Evolutionary conservation across 1,140 invertebrate species (phyloP), one percentile per base, ranked within the genome.

Genomic region (Aphis craccivora): DNA sequence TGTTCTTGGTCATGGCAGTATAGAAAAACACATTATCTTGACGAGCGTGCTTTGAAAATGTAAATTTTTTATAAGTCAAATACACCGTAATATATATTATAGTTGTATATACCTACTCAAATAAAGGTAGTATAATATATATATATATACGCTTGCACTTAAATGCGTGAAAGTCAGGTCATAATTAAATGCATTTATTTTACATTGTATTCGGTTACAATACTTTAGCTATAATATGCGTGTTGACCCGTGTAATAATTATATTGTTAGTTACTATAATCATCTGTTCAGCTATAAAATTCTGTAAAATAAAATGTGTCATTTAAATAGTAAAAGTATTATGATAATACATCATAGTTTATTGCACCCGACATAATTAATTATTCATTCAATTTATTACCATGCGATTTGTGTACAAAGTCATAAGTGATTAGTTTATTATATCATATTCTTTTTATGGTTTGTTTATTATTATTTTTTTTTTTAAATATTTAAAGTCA

Each of bases 1-100:
- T 67, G 37, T 67, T 67, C 23, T 43, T 25, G 53, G 11, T 25
- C 30, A 4, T 90, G 7, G 23, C 35, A 5, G 40, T 30, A 23
- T 67, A 67, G 60, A 43, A 60, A 67, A 90, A 40, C 3, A 53
- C 53, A 43, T 90, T 67, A 90, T 37, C 89, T 90, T 90, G 60
- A 90, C 89, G 37, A 90, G 89, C 53, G 25, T 43, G 51, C 53
- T 90, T n/a, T 37, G 25, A 43, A 43, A 67, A 67, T 43, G 37
- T 43, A 67, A 60, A 67, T 35, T 60, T 60, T 89, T 55, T 89
- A 25, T 20, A 89, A 53, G 86, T 48, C 25, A 6, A 51, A 51
- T 23, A 40, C 37, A 8, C 35, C 20, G 37, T 8, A 22, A 37
- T 20, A 81, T 81, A 67, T 67, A 84, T 84, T 84, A 11, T 25